Evolutionary conservation across 2,888 invertebrate genomes (phyloP), one percentile per base, ranked within the genome.

Genomic region (Megalurothrips usitatus): DNA sequence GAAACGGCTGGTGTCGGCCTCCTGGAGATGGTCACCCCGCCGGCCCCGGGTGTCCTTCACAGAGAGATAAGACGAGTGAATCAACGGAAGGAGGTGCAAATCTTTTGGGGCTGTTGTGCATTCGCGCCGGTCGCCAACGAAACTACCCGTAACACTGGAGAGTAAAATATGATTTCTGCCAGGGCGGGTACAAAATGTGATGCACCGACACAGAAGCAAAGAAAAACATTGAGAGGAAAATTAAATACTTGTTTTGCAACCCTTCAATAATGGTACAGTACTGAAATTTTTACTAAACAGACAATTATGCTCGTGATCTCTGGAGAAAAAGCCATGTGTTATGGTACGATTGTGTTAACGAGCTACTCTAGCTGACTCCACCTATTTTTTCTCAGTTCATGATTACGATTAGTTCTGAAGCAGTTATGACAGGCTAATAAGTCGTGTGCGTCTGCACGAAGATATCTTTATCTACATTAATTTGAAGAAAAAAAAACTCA

Each of bases 391-490:
- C 58, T 43, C 34, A 4, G 34, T 43, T 43, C 34, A 6, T 43
- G 34, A 52, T 52, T 17, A 26, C 12, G 12, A 75, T 75, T 75
- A 75, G 68, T 75, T 75, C 26, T 26, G 23, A 75, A 75, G 68
- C 80, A 75, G 48, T 68, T 80, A 43, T 34, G 17, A 58, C 79
- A 79, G 80, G 81, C 78, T 80, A 79, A 79, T 78, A 79, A 81
- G 79, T 82, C 34, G 81, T 83, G 47, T 82, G 82, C 81, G 80
- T 81, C 83, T 79, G 83, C 79, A 75, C 68, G 34, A 75, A 23
- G 12, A 75, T 9, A 23, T 26, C 12, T 75, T 75, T 8, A 75
- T 75, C 68, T 75, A 75, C 68, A 26, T 75, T 75, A 75, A n/a
- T 58, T 58, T 17, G 58, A 19, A 58, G 26, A 75, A 68, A 75